Evolutionary conservation across 1,140 invertebrate genomes (phyloP).

Genomic region (Drosophila rufa): DNA sequence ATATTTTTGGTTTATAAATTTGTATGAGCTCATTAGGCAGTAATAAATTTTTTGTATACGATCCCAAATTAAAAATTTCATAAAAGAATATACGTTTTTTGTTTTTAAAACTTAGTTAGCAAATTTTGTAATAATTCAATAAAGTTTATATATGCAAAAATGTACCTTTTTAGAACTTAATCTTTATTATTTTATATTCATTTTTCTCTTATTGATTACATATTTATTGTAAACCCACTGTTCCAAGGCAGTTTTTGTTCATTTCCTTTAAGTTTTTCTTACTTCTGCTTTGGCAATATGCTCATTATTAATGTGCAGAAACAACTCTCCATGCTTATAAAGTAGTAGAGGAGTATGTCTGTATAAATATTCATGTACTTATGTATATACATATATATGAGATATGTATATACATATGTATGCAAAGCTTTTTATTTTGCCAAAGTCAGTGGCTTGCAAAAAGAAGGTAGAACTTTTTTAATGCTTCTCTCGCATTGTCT

Average conservation of each 20-base stretch:
- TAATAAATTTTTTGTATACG: not conserved
- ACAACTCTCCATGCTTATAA: slow-evolving; percentile 25
- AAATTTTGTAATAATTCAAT: too few relatives aligned
- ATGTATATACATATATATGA: not conserved
- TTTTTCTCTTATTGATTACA: too few relatives aligned
- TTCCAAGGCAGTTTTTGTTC: slow-evolving; percentile 29
- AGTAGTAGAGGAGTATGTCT: slow-evolving; percentile 18
- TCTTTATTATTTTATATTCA: not conserved
- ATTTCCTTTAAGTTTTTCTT: slow-evolving; percentile 54
- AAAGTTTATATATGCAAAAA: too few relatives aligned
- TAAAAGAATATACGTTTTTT: not conserved
- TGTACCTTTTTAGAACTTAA: not conserved
- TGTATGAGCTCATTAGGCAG: too few relatives aligned
- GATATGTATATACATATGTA: slow-evolving; percentile 3
- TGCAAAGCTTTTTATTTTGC: slow-evolving; percentile 16
- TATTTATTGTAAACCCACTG: slow-evolving; percentile 27
- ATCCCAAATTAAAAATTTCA: too few relatives aligned
- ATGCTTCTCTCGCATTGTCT: slow-evolving; percentile 48
- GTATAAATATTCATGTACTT: slow-evolving; percentile 40
- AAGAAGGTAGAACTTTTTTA: slow-evolving; percentile 56
- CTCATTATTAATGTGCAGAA: slow-evolving; percentile 75
- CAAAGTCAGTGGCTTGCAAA: slow-evolving; percentile 63
- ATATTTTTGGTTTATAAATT: not conserved
- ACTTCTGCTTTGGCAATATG: slow-evolving; percentile 57
- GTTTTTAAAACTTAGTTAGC: not conserved